A percentile compares a stretch with the other conserved stretches of the same genome.
phyloP scores from a whole-genome alignment of 2,797 vertebrate genomes.

The Odontamblyopus rebecca region DNA sequence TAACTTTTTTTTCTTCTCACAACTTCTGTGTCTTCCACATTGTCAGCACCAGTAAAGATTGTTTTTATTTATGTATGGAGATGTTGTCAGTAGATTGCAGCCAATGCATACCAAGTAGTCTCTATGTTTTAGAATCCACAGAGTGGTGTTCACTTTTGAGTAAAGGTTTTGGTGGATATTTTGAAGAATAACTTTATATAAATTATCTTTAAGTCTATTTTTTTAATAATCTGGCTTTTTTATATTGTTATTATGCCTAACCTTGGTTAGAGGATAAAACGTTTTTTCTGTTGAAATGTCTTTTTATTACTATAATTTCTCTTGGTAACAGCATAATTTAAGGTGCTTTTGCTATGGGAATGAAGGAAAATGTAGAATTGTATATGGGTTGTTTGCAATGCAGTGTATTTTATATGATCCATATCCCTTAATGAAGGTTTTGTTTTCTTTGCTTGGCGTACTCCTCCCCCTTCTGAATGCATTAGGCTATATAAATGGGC shows the following conservation, averaged over 20 bases:
- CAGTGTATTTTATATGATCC: no score
- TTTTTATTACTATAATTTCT: no score
- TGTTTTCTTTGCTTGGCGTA: no score
- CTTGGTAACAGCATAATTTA: no score
- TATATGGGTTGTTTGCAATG: no score
- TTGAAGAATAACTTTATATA: slow-evolving; percentile 26
- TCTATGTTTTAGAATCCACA: slow-evolving; percentile 43
- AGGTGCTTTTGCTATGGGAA: no score
- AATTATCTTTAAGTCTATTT: slow-evolving; percentile 14
- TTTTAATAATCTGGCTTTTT: not conserved
- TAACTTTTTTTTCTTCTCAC: slow-evolving; percentile 21
- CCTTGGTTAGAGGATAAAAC: not conserved
- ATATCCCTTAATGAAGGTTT: no score
- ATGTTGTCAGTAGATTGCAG: slow-evolving; percentile 34
- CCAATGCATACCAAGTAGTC: slow-evolving; percentile 65
- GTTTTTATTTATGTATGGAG: slow-evolving; percentile 65
- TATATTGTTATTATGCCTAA: not conserved
- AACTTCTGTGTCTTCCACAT: slow-evolving; percentile 20
- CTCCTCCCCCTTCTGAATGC: slow-evolving; percentile 25
- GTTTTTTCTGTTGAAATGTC: no score
- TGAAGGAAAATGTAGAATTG: no score
- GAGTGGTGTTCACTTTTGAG: slow-evolving; percentile 33
- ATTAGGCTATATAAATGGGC: slow-evolving; percentile 67
- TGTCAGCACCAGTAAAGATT: slow-evolving; percentile 49
- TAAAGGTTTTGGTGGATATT: slow-evolving; percentile 25